Conservation (phyloP, 2,888 invertebrate species). For the Griposia aprilina region DNA sequence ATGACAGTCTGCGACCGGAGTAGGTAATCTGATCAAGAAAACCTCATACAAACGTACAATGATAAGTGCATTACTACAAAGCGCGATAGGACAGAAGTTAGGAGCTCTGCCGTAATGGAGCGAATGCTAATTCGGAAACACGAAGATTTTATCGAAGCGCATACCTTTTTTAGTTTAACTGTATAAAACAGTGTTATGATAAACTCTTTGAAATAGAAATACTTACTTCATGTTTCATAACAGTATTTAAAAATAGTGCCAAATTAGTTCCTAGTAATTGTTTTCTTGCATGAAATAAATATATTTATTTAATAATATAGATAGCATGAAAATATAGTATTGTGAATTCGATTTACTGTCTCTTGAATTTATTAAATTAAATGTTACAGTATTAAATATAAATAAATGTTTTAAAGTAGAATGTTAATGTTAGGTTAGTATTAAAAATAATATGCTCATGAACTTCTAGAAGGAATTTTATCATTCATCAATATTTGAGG, state of each 20-base stretch:
- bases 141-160: background rate
- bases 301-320: background rate
- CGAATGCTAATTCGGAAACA: background rate
- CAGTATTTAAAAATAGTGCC: conserved; percentile 39
- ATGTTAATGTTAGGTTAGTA: conserved; percentile 24
- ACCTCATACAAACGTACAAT: background rate
- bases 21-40: background rate
- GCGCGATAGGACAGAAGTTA: background rate
- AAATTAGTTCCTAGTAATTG: conserved; percentile 42
- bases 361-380: conserved; percentile 20
- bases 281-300: conserved; percentile 29
- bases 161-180: background rate
- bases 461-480: background rate
- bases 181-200: background rate
- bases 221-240: background rate
- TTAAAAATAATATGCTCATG: conserved; percentile 10
- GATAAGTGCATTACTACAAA: background rate
- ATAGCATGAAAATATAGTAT: conserved; percentile 12
- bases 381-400: conserved; percentile 37
- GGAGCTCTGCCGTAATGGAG: background rate
- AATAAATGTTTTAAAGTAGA: conserved; percentile 27
- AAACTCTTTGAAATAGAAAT: background rate
- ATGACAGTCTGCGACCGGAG: no score
- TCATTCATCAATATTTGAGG: background rate
- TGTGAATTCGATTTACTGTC: conserved; percentile 14